Evolutionary conservation across 2,797 vertebrate genomes (phyloP).

Genomic region (Lophotriccus pileatus): DNA sequence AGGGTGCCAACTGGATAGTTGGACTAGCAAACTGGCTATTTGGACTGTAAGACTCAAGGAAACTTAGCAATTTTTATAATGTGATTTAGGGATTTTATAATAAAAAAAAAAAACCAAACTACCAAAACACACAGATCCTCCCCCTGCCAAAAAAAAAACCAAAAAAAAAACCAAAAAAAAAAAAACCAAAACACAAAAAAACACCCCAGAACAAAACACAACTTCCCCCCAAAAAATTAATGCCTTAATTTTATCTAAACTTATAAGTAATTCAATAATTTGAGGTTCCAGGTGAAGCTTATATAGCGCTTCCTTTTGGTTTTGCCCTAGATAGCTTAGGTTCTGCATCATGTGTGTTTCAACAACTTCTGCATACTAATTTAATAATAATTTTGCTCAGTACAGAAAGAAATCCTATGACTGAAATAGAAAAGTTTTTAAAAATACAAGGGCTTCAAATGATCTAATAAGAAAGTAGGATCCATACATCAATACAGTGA

Average conservation of each 20-base stretch:
- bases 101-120: not conserved
- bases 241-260: not conserved
- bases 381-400: not conserved
- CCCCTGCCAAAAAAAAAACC: rapidly evolving
- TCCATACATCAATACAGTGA: not conserved
- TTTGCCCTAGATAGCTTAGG: not conserved
- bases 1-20: no score
- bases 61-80: not conserved
- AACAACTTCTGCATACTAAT: not conserved
- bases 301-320: not conserved
- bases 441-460: not conserved
- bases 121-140: not conserved
- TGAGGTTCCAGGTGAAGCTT: not conserved
- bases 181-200: no score
- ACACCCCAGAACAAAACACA: not conserved
- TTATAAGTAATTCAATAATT: not conserved
- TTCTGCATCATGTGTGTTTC: not conserved
- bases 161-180: not conserved
- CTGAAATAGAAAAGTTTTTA: not conserved
- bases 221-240: not conserved
- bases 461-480: not conserved
- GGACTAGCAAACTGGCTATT: not conserved
- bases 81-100: not conserved
- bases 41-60: not conserved
- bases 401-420: not conserved